These are phyloP conservation scores for Thysanoteuthis rhombus DNA, from an alignment of 2,888 invertebrate genomes.

Conservation along the genomic window DNA sequence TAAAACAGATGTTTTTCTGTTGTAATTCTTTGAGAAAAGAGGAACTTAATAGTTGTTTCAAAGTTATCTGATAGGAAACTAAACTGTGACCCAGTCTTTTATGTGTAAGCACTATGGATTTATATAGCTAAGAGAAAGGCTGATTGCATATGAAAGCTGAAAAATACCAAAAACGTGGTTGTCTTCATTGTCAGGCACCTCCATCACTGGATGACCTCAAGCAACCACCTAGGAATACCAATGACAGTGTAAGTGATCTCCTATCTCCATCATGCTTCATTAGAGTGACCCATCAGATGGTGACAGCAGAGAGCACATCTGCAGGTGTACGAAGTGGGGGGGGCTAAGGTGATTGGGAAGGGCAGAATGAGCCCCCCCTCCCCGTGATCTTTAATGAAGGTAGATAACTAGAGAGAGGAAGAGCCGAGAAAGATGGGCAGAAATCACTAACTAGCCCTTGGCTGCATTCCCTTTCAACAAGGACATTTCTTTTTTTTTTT, in stretches of 20 bases:
- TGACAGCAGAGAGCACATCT: neutral
- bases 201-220: neutral
- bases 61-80: neutral
- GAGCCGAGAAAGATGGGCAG: neutral
- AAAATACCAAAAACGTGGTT: neutral
- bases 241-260: neutral
- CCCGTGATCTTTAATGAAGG: neutral
- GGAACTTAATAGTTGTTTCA: no score
- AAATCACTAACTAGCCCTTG: neutral
- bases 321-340: neutral
- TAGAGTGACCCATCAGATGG: neutral
- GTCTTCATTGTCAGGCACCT: neutral
- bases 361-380: neutral
- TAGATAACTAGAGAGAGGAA: neutral
- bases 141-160: neutral
- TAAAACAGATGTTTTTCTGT: no score
- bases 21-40: no score
- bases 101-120: neutral
- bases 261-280: neutral
- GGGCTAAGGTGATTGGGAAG: neutral
- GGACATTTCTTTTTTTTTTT: neutral
- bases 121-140: neutral
- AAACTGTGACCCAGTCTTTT: neutral
- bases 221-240: neutral
- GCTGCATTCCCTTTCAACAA: neutral